Evolutionary conservation across 2,113 vertebrate species (phyloP).

Genomic region (Dasypus novemcinctus): DNA sequence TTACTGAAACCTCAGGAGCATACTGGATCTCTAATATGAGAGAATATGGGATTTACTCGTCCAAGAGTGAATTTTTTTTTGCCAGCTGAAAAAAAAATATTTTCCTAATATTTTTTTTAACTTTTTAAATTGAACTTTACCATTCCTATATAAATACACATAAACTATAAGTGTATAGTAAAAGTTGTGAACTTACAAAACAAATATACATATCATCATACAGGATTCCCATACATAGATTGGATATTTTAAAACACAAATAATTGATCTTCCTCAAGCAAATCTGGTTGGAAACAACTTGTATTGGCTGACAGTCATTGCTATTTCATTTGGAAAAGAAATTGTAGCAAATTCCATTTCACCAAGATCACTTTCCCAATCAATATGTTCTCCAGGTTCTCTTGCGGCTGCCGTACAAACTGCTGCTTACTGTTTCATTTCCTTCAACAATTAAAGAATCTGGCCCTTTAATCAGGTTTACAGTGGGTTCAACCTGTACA

Average conservation of each 20-base stretch:
- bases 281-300: slow-evolving; percentile 89
- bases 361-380: slow-evolving; percentile 93
- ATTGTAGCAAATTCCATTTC: slow-evolving; percentile 84
- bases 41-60: slow-evolving; percentile 89
- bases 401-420: slow-evolving; percentile 93
- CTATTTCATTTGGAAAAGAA: slow-evolving; percentile 90
- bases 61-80: too few species aligned
- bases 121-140: too few species aligned
- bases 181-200: too few species aligned
- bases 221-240: slow-evolving; percentile 59
- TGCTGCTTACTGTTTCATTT: slow-evolving; percentile 91
- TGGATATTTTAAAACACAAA: slow-evolving; percentile 93
- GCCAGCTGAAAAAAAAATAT: too few species aligned
- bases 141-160: too few species aligned
- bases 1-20: slow-evolving; percentile 91
- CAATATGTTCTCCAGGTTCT: slow-evolving; percentile 91
- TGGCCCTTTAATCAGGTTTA: slow-evolving; percentile 85
- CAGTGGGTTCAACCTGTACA: slow-evolving; percentile 95
- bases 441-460: slow-evolving; percentile 90
- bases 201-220: too few species aligned
- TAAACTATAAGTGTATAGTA: too few species aligned
- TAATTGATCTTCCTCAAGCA: slow-evolving; percentile 90
- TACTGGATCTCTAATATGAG: slow-evolving; percentile 92
- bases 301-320: slow-evolving; percentile 88
- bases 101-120: too few species aligned